Percentiles rank a stretch among this genome's conserved stretches.
phyloP scores from a whole-genome alignment of 2,797 vertebrate genomes.

The Chaunax sp. region DNA sequence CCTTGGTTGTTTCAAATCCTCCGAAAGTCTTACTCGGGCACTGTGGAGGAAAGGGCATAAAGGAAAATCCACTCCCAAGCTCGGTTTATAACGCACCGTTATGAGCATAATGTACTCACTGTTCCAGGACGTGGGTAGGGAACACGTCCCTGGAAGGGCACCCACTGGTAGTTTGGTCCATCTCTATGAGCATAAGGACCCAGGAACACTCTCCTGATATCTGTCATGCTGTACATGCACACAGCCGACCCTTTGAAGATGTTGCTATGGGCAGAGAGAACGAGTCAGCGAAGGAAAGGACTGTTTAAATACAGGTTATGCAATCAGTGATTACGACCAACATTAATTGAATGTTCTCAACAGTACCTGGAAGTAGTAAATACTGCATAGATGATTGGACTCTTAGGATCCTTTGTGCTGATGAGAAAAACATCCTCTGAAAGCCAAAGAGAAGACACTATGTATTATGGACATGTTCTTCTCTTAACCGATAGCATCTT shows the following conservation, averaged over 20 bases:
- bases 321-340: not conserved
- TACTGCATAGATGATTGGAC: constrained; percentile 94
- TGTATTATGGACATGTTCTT: not conserved
- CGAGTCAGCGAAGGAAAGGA: constrained; percentile 10
- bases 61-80: not conserved
- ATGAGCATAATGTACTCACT: constrained; percentile 81
- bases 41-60: constrained; percentile 68
- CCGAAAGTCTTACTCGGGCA: constrained; percentile 99
- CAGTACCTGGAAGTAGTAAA: constrained; percentile 97
- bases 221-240: constrained; percentile 97
- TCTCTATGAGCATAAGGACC: constrained; percentile 97
- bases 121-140: constrained; percentile 98
- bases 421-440: constrained; percentile 89
- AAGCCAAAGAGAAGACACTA: constrained; percentile 33
- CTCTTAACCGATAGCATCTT: not conserved
- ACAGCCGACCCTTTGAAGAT: constrained; percentile 99
- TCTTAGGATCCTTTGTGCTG: constrained; percentile 98
- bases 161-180: constrained; percentile 98
- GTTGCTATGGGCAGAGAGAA: constrained; percentile 83
- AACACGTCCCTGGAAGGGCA: constrained; percentile 95
- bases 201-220: constrained; percentile 95
- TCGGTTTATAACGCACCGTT: not conserved
- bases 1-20: constrained; percentile 97
- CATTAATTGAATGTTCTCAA: constrained; percentile 2
- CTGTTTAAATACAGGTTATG: not conserved